Base-by-base conservation (phyloP, 2,888 invertebrate genomes). In the Eucriotettix oculatus region DNA sequence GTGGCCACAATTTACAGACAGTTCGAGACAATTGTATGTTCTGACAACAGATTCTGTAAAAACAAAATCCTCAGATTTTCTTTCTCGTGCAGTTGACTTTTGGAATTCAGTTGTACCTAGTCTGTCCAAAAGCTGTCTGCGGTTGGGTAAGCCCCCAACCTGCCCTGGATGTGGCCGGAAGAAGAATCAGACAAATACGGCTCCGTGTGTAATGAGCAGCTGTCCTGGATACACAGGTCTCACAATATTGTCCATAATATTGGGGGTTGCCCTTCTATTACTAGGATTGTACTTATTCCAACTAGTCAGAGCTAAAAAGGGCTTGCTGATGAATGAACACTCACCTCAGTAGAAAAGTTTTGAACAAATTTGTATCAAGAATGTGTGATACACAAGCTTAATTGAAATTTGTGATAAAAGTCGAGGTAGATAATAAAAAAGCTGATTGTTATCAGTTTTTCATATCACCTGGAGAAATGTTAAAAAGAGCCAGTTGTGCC, bases 1-100 rank as follows among this genome's bases (percentile, higher is more conserved):
- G n/a, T 61, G 61, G 61, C 58, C 58, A 16, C 54, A 52, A 43
- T 59, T 61, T 16, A n/a, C 11, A n/a, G 56, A 58, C 48, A 16
- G 12, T 9, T 17, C 58, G 1, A 14, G 48, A 2, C 43, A 59
- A 17, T 43, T 58, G 54, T 48, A 44, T 12, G 56, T 61, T 40
- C 52, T 48, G 57, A 58, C 57, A 29, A 41, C 58, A 41, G 56
- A 17, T 10, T n/a, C 57, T 9, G 60, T 57, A 10, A 16, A 41
- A 2, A 10, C 52, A 1, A 55, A 44, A 14, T 60, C 60, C 0
- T 58, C 64, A 5, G 48, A 60, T 1, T 61, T 52, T 48, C 53
- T 64, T 16, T 58, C 62, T 16, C 59, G 58, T 16, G 64, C 64
- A 17, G 56, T 64, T 41, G 58, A 62, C 48, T 65, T 65, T 56